Percentiles rank a stretch among this genome's conserved stretches.
These are phyloP conservation scores for Drosophila prostipennis DNA, from an alignment of 2,888 invertebrate species.

Conservation along the genomic window DNA sequence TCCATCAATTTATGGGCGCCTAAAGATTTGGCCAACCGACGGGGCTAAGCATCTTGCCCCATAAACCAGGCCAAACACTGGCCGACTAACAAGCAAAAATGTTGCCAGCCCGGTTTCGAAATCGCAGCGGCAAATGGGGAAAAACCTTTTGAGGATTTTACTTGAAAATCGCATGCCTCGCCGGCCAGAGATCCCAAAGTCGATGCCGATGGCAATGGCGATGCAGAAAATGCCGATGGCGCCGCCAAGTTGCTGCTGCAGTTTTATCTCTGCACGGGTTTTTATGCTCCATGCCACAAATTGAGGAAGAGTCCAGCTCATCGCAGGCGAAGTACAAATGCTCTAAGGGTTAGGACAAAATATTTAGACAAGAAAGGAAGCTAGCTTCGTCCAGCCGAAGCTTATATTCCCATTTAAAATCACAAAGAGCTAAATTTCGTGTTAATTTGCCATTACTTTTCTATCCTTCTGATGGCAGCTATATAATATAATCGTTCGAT, in stretches of 20 bases:
- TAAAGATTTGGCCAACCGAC: slow-evolving; percentile 55
- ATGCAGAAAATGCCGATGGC: slow-evolving; percentile 55
- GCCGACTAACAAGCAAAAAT: slow-evolving; percentile 70
- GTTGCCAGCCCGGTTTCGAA: slow-evolving; percentile 43
- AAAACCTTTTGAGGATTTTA: slow-evolving; percentile 49
- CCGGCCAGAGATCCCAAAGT: slow-evolving; percentile 44
- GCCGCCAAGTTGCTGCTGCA: slow-evolving; percentile 69
- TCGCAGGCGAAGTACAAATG: slow-evolving; percentile 33
- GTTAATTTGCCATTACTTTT: too few species aligned
- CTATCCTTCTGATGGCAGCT: too few species aligned
- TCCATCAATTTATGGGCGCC: slow-evolving; percentile 65
- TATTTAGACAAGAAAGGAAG: too few species aligned
- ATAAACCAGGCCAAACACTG: slow-evolving; percentile 50
- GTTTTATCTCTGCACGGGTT: slow-evolving; percentile 68
- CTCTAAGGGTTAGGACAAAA: slow-evolving; percentile 40
- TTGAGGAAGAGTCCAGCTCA: background rate
- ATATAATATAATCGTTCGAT: too few species aligned
- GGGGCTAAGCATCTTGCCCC: slow-evolving; percentile 27
- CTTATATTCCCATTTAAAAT: too few species aligned
- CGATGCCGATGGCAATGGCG: slow-evolving; percentile 58
- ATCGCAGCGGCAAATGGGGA: slow-evolving; percentile 46
- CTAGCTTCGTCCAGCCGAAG: too few species aligned
- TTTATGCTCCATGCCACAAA: slow-evolving; percentile 65
- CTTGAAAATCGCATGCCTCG: slow-evolving; percentile 54
- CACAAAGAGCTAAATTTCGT: too few species aligned